Conservation (phyloP, 2,888 invertebrate species). For the Lasioglossum villosulum region DNA sequence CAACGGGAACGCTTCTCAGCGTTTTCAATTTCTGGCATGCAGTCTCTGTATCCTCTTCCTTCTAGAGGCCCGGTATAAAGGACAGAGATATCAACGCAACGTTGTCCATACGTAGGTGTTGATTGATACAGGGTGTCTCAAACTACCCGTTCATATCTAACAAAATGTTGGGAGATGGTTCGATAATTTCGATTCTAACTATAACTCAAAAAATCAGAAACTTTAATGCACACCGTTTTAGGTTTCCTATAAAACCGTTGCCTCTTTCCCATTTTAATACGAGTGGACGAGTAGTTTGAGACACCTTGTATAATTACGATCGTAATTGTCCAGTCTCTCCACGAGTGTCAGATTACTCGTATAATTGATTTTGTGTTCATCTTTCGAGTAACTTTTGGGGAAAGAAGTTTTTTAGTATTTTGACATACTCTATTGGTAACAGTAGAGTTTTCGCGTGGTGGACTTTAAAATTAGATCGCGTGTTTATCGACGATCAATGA, state of each 20-base stretch:
- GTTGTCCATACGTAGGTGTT: not conserved
- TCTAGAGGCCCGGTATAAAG: not conserved
- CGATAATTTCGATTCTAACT: not conserved
- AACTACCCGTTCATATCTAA: not conserved
- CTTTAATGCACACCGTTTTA: not conserved
- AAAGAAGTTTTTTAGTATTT: not conserved
- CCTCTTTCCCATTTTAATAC: not conserved
- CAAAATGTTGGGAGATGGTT: not conserved
- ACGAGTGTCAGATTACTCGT: not conserved
- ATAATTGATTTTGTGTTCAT: not conserved
- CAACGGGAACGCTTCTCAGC: not conserved
- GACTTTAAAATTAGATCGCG: conserved; percentile 18
- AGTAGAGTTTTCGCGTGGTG: not conserved
- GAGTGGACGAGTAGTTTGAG: not conserved
- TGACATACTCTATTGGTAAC: not conserved
- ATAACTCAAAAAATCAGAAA: not conserved
- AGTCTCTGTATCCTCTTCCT: not conserved
- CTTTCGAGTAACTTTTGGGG: not conserved
- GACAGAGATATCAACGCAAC: not conserved
- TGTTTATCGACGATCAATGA: conserved; percentile 50
- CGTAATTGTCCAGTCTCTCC: not conserved
- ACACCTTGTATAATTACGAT: not conserved
- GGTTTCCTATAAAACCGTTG: not conserved
- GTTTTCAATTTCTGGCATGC: not conserved
- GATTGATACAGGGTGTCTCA: not conserved